phyloP scores from a whole-genome alignment of 2,113 vertebrate genomes.

The Oreochromis tanganicae region DNA sequence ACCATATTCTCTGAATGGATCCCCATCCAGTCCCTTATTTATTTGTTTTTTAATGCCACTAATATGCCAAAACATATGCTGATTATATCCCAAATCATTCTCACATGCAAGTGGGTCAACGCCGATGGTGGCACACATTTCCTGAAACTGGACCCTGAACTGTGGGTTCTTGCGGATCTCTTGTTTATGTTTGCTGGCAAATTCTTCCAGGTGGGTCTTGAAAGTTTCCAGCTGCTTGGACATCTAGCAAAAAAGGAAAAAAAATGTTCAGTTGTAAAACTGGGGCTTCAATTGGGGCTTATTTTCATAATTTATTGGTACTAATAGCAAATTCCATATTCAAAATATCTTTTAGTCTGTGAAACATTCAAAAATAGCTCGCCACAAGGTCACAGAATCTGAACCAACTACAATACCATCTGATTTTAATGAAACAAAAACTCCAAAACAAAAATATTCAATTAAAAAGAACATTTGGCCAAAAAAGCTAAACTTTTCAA shows the following conservation, averaged over 20 bases:
- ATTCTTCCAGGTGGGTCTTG: slow-evolving; percentile 90
- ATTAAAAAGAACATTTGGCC: background rate
- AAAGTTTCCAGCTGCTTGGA: slow-evolving; percentile 94
- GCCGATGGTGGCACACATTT: slow-evolving; percentile 96
- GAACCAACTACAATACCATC: background rate
- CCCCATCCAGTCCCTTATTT: background rate
- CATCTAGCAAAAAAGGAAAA: slow-evolving; percentile 74
- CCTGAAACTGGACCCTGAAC: slow-evolving; percentile 95
- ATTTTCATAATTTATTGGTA: too few species aligned
- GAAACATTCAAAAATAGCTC: rapidly evolving
- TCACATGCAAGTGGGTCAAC: slow-evolving; percentile 95
- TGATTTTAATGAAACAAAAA: background rate
- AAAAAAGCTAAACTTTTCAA: background rate
- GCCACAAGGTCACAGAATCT: background rate
- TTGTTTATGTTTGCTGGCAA: slow-evolving; percentile 97
- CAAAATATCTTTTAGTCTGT: background rate
- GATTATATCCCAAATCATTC: slow-evolving; percentile 1
- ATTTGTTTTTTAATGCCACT: background rate
- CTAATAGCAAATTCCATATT: background rate
- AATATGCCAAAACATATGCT: background rate
- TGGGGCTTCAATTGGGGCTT: rapidly evolving
- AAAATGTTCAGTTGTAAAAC: background rate
- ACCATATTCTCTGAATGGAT: rapidly evolving
- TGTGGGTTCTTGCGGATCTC: slow-evolving; percentile 88
- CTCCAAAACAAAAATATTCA: background rate